A percentile compares a stretch with the other conserved stretches of the same genome.
Evolutionary conservation across 2,888 invertebrate species (phyloP).

Genomic region (Archips xylosteana): DNA sequence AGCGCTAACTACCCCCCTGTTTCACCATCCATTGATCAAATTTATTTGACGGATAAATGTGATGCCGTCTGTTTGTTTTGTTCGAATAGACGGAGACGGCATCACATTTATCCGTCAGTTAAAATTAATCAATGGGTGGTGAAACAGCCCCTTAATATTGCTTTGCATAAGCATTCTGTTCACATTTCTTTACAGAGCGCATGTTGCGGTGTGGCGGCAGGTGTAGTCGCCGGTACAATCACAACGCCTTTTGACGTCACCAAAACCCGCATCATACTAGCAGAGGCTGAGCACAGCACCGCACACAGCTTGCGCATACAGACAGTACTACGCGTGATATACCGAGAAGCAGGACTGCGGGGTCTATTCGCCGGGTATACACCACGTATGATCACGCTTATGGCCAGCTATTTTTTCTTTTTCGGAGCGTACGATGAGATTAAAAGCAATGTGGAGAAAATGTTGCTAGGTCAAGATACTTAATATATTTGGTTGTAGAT

Average conservation of each 20-base stretch:
- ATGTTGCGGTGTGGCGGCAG: conserved; percentile 6
- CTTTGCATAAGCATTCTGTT: neutral
- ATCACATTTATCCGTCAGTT: no score
- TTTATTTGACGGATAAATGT: no score
- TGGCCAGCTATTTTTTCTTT: conserved; percentile 13
- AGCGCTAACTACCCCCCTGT: no score
- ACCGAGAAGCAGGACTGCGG: conserved; percentile 7
- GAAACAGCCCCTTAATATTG: no score
- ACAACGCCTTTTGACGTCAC: conserved; percentile 17
- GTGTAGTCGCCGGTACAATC: neutral
- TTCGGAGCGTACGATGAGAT: conserved; percentile 34
- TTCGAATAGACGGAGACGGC: no score
- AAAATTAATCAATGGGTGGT: no score
- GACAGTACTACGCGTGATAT: conserved; percentile 4
- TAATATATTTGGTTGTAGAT: neutral
- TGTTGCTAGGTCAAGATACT: neutral
- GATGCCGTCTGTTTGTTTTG: no score
- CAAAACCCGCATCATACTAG: conserved; percentile 15
- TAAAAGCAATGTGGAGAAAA: conserved; percentile 11
- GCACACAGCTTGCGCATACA: conserved; percentile 7
- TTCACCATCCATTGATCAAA: no score
- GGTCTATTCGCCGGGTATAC: conserved; percentile 21
- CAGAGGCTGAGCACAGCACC: neutral
- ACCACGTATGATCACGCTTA: neutral
- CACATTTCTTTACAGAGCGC: conserved; percentile 11